Conservation (phyloP, 2,888 invertebrate species). For the Noctua comes region DNA sequence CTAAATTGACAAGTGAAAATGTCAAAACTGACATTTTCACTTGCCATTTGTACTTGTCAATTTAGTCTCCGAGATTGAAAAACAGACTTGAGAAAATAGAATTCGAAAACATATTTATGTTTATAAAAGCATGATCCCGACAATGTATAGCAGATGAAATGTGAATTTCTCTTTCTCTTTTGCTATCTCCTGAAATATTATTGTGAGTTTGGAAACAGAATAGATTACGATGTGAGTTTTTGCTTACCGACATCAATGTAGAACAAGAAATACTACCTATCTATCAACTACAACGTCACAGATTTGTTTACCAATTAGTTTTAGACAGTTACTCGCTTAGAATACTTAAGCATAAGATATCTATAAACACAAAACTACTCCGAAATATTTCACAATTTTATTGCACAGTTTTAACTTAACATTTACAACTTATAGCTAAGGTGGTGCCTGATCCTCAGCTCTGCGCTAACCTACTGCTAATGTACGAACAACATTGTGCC, state of each 20-base stretch:
- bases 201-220: background rate
- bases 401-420: slow-evolving; percentile 48
- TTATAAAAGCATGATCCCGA: background rate
- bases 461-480: background rate
- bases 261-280: background rate
- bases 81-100: background rate
- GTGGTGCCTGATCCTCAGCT: background rate
- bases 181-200: background rate
- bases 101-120: background rate
- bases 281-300: background rate
- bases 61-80: no score
- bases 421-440: slow-evolving; percentile 36
- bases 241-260: background rate
- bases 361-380: background rate
- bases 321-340: background rate
- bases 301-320: background rate
- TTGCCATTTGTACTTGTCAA: no score
- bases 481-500: background rate
- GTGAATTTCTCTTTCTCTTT: no score
- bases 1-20: no score
- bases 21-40: no score
- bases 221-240: background rate
- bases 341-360: background rate
- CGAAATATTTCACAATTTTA: slow-evolving; percentile 42
- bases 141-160: background rate